phyloP scores from a whole-genome alignment of 2,888 invertebrate genomes.

The Galerucella pusilla region DNA sequence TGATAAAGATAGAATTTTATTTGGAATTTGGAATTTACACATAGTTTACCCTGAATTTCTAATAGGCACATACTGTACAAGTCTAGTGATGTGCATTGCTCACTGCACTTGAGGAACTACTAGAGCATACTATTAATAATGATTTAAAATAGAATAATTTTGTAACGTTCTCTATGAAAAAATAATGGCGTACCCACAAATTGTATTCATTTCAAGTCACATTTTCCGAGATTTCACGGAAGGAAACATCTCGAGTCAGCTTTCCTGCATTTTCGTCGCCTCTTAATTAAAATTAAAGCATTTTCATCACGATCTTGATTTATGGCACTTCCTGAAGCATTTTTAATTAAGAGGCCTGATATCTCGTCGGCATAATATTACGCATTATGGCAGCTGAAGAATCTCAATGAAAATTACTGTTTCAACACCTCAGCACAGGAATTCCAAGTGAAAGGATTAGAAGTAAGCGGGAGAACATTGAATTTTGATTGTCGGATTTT shows the following conservation, averaged over 20 bases:
- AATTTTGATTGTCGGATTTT: neutral
- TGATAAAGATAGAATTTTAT: too few species aligned
- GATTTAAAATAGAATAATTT: too few species aligned
- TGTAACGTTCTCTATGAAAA: too few species aligned
- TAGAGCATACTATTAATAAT: too few species aligned
- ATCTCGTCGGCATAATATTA: conserved; percentile 16
- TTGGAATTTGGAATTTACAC: too few species aligned
- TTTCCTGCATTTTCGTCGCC: conserved; percentile 33
- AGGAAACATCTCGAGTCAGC: conserved; percentile 27
- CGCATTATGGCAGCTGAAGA: conserved; percentile 11
- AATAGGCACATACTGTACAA: too few species aligned
- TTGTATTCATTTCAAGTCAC: conserved; percentile 5
- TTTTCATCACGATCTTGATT: conserved; percentile 40
- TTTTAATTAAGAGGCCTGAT: conserved; percentile 40
- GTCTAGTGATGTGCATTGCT: too few species aligned
- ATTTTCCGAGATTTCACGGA: conserved; percentile 24
- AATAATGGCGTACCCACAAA: neutral
- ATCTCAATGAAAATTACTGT: conserved; percentile 25
- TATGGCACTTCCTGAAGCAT: conserved; percentile 39
- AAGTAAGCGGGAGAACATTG: neutral
- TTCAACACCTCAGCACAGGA: conserved; percentile 7
- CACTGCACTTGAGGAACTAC: too few species aligned
- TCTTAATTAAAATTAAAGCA: conserved; percentile 41
- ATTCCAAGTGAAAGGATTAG: neutral
- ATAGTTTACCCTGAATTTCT: too few species aligned